A percentile compares a stretch with the other conserved stretches of the same genome.
Conservation (phyloP, 2,888 invertebrate genomes). For the Melitaea athalia region DNA sequence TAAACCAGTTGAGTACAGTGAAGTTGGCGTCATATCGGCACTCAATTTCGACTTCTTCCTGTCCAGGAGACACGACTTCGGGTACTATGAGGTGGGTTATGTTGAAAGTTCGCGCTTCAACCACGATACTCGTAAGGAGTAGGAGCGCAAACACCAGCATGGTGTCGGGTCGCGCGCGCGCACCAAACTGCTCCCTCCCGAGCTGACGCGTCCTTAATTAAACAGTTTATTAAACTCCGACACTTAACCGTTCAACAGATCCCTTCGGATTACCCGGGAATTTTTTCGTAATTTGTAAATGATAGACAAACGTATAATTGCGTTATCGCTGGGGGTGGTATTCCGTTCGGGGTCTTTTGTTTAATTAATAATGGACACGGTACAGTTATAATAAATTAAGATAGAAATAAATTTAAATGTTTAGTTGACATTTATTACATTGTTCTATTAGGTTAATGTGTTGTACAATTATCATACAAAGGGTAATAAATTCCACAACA, state of each 20-base stretch:
- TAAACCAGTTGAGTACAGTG: conserved; percentile 73
- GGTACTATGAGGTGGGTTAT: conserved; percentile 68
- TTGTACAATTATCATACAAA: background rate
- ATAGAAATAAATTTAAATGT: conserved; percentile 27
- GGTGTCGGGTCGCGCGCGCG: conserved; percentile 64
- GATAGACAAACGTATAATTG: conserved; percentile 68
- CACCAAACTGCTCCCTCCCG: conserved; percentile 65
- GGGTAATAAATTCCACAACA: no score
- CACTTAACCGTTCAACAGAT: conserved; percentile 71
- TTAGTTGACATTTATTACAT: conserved; percentile 25
- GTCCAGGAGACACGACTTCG: conserved; percentile 55
- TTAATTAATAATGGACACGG: conserved; percentile 32
- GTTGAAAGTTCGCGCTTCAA: conserved; percentile 58
- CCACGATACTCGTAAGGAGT: conserved; percentile 44
- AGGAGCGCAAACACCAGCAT: conserved; percentile 61
- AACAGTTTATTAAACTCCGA: conserved; percentile 79
- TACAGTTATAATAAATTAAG: conserved; percentile 39
- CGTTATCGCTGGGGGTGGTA: conserved; percentile 59
- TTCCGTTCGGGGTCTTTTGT: conserved; percentile 45
- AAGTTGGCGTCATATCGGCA: conserved; percentile 75
- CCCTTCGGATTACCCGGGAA: conserved; percentile 56
- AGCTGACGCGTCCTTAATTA: conserved; percentile 74
- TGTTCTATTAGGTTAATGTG: conserved; percentile 15
- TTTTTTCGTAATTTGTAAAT: conserved; percentile 61
- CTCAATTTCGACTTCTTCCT: conserved; percentile 65